These are phyloP conservation scores for Mimachlamys varia DNA, from an alignment of 2,888 invertebrate genomes.

Conservation along the genomic window DNA sequence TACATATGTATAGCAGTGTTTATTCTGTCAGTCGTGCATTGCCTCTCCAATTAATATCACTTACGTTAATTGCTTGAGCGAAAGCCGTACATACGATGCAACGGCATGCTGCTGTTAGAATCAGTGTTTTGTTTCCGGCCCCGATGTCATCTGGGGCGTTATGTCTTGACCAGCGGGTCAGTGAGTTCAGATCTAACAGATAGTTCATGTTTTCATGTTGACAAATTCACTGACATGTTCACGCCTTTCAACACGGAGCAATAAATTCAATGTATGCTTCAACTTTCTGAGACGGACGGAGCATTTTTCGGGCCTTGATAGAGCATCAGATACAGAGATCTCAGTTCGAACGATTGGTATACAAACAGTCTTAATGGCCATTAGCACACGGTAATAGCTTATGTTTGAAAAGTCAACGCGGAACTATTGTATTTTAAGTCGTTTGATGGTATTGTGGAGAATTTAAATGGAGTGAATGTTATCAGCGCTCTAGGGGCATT, in stretches of 20 bases:
- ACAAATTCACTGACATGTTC: constrained; percentile 8
- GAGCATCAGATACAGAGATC: neutral
- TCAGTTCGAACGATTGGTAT: neutral
- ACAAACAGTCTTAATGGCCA: neutral
- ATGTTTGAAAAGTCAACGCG: neutral
- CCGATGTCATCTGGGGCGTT: neutral
- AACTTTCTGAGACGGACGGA: neutral
- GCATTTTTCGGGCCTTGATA: neutral
- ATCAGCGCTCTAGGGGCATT: neutral
- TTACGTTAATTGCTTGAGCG: no score
- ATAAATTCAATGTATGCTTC: neutral
- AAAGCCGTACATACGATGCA: no score
- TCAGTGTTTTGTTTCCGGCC: neutral
- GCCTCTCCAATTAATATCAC: neutral
- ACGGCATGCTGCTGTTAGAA: no score
- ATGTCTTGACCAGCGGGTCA: neutral
- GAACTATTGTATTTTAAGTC: constrained; percentile 1
- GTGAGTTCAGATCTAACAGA: neutral
- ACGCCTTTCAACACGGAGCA: neutral
- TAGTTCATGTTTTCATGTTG: neutral
- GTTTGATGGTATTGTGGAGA: constrained; percentile 15
- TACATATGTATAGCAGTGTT: neutral
- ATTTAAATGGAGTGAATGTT: constrained; percentile 27
- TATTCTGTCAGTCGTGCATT: no score
- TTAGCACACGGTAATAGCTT: constrained; percentile 23